Conservation (phyloP, 2,888 invertebrate species). For the Frankliniella fusca region DNA sequence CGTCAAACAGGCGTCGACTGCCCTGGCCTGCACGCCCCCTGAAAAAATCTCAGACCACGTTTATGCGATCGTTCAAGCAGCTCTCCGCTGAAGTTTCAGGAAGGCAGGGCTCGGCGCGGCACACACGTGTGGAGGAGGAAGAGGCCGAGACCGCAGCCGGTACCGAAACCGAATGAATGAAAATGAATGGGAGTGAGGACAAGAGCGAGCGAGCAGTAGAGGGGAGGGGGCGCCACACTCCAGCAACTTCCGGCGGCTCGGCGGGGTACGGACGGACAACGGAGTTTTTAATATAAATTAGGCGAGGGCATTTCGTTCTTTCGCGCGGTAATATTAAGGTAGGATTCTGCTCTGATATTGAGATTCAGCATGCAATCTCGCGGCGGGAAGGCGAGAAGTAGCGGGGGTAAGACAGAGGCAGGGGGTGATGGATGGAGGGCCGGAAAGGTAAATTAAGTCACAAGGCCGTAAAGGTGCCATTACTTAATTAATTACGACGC, state of each 20-base stretch:
- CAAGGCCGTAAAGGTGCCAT: too few species aligned
- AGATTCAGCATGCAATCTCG: background rate
- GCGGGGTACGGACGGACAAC: background rate
- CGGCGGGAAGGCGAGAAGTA: background rate
- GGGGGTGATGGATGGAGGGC: background rate
- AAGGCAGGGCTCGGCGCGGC: background rate
- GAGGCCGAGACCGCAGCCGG: background rate
- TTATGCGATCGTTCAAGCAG: background rate
- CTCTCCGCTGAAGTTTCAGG: background rate
- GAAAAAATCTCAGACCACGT: too few species aligned
- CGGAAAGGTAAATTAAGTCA: too few species aligned
- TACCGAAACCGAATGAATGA: background rate
- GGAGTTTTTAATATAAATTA: background rate
- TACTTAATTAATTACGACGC: too few species aligned
- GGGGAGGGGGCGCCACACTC: background rate
- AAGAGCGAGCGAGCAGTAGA: background rate
- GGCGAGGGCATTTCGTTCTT: background rate
- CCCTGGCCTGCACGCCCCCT: too few species aligned
- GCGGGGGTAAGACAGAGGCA: background rate
- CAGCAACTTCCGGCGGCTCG: background rate
- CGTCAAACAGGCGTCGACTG: too few species aligned
- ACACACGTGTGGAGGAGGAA: too few species aligned
- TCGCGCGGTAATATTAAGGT: background rate
- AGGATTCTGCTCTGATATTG: background rate
- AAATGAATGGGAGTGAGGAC: constrained; percentile 5